Evolutionary conservation across 2,113 vertebrate species (phyloP).

Genomic region (Terrapene triunguis): DNA sequence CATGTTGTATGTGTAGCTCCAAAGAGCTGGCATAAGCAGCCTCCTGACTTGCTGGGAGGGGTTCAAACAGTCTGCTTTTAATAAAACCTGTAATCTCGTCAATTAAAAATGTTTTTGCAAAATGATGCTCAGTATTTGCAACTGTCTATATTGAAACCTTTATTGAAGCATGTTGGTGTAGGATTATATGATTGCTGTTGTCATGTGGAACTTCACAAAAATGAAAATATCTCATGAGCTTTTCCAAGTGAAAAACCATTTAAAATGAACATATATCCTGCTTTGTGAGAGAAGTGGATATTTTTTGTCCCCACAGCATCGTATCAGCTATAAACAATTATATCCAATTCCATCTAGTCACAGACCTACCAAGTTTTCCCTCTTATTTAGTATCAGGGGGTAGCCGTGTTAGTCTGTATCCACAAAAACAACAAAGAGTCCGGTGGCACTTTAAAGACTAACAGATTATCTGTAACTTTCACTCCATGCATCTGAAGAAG

Average conservation of each 20-base stretch:
- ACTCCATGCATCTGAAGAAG: too few species aligned
- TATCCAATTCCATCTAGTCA: neutral
- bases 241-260: neutral
- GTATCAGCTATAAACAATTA: neutral
- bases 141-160: neutral
- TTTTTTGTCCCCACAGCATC: neutral
- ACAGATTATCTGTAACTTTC: too few species aligned
- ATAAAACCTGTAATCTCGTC: rapidly evolving
- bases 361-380: neutral
- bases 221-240: neutral
- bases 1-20: neutral
- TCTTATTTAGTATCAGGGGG: neutral
- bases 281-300: neutral
- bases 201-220: neutral
- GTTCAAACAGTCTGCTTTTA: neutral
- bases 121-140: neutral
- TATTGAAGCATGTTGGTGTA: neutral
- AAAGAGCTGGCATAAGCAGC: neutral
- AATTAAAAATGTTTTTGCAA: rapidly evolving
- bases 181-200: neutral
- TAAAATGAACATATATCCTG: neutral
- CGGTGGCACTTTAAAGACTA: too few species aligned
- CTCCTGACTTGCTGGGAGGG: neutral
- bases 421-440: too few species aligned
- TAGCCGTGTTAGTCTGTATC: too few species aligned